Evolutionary conservation across 2,113 vertebrate species (phyloP).

Genomic region (Corydoras sp.): DNA sequence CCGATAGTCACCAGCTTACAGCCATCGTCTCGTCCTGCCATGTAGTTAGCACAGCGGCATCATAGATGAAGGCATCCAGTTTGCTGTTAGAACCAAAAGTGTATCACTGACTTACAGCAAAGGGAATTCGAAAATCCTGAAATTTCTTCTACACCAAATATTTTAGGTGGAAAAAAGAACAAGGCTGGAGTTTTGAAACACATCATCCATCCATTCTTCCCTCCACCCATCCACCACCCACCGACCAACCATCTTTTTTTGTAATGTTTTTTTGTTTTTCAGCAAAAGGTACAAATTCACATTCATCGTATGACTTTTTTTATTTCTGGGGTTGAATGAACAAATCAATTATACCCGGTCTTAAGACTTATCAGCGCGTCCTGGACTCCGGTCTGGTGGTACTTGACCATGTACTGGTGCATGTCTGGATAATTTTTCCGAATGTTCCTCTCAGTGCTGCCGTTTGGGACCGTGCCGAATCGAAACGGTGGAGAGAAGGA

Average conservation of each 20-base stretch:
- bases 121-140: too few species aligned
- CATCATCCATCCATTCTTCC: too few species aligned
- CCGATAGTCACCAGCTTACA: slow-evolving; percentile 98
- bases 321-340: too few species aligned
- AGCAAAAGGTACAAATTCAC: too few species aligned
- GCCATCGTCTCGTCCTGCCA: slow-evolving; percentile 93
- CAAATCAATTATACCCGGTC: slow-evolving; percentile 75
- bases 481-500: slow-evolving; percentile 96
- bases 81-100: slow-evolving; percentile 67
- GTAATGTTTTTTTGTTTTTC: too few species aligned
- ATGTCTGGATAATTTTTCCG: slow-evolving; percentile 97
- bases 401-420: slow-evolving; percentile 98
- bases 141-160: too few species aligned
- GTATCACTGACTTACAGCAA: too few species aligned
- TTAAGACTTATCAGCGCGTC: slow-evolving; percentile 94
- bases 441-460: slow-evolving; percentile 96
- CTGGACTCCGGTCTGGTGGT: slow-evolving; percentile 86
- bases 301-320: too few species aligned
- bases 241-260: too few species aligned
- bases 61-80: slow-evolving; percentile 98
- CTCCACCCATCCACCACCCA: too few species aligned
- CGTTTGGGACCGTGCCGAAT: slow-evolving; percentile 95
- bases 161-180: too few species aligned
- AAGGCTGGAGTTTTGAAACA: too few species aligned
- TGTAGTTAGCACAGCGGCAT: slow-evolving; percentile 97